Evolutionary conservation across 2,113 vertebrate genomes (phyloP).

Genomic region (Corynorhinus townsendii): DNA sequence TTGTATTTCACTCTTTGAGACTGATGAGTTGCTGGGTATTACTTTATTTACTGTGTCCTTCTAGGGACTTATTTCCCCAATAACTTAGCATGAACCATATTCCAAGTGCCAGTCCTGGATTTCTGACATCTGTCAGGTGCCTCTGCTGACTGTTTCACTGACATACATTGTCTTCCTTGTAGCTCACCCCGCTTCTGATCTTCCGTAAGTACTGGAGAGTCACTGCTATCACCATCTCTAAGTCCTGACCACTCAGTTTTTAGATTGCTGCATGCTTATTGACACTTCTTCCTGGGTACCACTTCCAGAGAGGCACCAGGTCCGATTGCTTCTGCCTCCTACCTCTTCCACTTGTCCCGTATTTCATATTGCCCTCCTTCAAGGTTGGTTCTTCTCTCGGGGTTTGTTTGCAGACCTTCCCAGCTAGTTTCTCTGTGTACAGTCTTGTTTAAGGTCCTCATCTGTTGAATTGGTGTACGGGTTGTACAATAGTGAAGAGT

Average conservation of each 20-base stretch:
- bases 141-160: neutral
- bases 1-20: neutral
- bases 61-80: neutral
- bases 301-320: neutral
- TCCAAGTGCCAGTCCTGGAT: neutral
- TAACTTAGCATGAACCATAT: neutral
- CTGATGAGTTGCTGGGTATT: neutral
- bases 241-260: neutral
- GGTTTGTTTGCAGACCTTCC: neutral
- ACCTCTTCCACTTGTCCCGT: neutral
- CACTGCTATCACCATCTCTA: neutral
- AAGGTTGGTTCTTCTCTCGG: neutral
- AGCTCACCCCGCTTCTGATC: neutral
- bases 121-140: neutral
- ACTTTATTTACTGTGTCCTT: neutral
- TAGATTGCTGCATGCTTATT: neutral
- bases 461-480: neutral
- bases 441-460: neutral
- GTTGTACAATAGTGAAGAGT: neutral
- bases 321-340: neutral
- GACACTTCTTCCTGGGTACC: neutral
- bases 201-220: neutral
- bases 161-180: neutral
- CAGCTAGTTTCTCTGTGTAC: neutral
- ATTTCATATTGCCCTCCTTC: neutral